These are phyloP conservation scores for Parnassius glacialis DNA, from an alignment of 2,888 invertebrate genomes.

Conservation along the genomic window DNA sequence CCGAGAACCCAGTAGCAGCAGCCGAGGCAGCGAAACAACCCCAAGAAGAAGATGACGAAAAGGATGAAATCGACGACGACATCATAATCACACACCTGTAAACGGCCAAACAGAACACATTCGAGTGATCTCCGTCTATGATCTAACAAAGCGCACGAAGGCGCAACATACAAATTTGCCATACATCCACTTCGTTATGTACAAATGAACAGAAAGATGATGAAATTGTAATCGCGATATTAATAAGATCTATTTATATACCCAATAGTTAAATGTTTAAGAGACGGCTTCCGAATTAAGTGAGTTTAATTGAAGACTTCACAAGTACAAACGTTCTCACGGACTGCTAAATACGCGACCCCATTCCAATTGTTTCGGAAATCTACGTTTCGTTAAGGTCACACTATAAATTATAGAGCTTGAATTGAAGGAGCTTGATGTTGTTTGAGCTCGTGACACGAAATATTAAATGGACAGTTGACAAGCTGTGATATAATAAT, in stretches of 20 bases:
- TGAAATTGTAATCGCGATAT: slow-evolving; percentile 47
- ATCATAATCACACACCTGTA: slow-evolving; percentile 93
- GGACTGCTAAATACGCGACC: slow-evolving; percentile 25
- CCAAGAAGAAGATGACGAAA: slow-evolving; percentile 91
- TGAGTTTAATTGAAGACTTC: slow-evolving; percentile 43
- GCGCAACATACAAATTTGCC: slow-evolving; percentile 34
- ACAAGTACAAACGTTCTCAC: slow-evolving; percentile 52
- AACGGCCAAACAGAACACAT: slow-evolving; percentile 23
- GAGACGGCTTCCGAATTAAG: slow-evolving; percentile 34
- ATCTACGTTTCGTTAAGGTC: not conserved
- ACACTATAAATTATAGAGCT: too few relatives aligned
- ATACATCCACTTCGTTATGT: slow-evolving; percentile 40
- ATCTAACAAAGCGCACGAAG: slow-evolving; percentile 4
- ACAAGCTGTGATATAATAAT: slow-evolving; percentile 10
- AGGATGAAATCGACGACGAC: slow-evolving; percentile 93
- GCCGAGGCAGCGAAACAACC: slow-evolving; percentile 85
- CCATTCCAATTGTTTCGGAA: slow-evolving; percentile 2
- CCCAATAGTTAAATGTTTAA: slow-evolving; percentile 49
- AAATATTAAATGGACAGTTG: slow-evolving; percentile 6
- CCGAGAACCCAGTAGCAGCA: slow-evolving; percentile 82
- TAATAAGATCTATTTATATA: slow-evolving; percentile 59
- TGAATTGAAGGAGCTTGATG: too few relatives aligned
- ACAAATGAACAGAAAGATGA: slow-evolving; percentile 34
- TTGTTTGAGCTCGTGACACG: too few relatives aligned
- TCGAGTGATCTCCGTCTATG: slow-evolving; percentile 12